Base-by-base conservation (phyloP, 2,797 vertebrate species). In the Helicolenus hilgendorfi region DNA sequence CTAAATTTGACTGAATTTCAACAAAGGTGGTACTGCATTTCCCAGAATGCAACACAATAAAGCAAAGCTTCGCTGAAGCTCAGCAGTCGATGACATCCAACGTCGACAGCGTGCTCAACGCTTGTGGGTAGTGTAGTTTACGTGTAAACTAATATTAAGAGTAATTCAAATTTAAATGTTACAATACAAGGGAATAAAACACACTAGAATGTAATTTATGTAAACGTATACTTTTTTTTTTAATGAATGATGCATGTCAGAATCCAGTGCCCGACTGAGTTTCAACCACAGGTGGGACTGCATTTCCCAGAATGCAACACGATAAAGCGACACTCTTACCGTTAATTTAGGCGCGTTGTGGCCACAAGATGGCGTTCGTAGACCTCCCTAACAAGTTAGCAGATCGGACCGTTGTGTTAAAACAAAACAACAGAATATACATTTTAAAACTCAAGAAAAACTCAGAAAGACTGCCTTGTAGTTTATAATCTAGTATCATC, bases 81-180 rank as follows among this genome's bases (percentile, higher is more conserved):
- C 86, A 62, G 83, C 87, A 65, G 67, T 84, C 64, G 81, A 89
- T 96, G 92, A 93, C 93, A 91, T 89, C 86, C 68, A 49, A 77
- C 20, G 55, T 82, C 81, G 87, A 86, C 87, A 9, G 72, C 67
- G 64, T 91, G 10, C 79, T 69, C 35, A 3, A 0, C 7, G 53
- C 2, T 94, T 94, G 13, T 97, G 97, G 97, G 69, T 89, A 92
- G 13, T 97, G 96, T 96, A 96, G 96, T 98, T 93, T 59, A 13
- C 2, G 1, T 7, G 0, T 3, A 2, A 11, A 11, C 2, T 10
- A 1, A 55, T 11, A 9, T 56, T 2, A 20, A 1, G 1, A 1
- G 1, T 62, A 26, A 3, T 45, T 67, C 0, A 4, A 14, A 59
- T 15, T 35, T n/a, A 31, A 26, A 5, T 8, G 0, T 9, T 35